These are phyloP conservation scores for Eristalinus aeneus DNA, from an alignment of 2,888 invertebrate species.

Conservation along the genomic window DNA sequence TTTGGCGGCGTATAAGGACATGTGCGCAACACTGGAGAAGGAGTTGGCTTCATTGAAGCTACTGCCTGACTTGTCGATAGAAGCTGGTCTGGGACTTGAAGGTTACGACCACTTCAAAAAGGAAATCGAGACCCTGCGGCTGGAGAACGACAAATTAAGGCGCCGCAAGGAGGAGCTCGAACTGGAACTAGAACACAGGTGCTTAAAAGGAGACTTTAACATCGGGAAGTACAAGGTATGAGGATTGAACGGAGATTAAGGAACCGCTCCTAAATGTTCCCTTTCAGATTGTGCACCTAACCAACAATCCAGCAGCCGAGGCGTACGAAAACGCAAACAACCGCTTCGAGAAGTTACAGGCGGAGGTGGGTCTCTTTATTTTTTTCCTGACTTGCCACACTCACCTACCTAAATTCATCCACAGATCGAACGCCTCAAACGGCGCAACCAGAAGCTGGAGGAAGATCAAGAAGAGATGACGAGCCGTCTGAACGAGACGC, in stretches of 20 bases:
- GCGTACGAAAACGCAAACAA: slow-evolving; percentile 85
- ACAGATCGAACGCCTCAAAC: slow-evolving; percentile 82
- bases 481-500: slow-evolving; percentile 77
- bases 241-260: too few relatives aligned
- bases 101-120: slow-evolving; percentile 84
- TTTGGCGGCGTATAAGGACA: slow-evolving; percentile 87
- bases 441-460: slow-evolving; percentile 78
- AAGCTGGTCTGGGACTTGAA: slow-evolving; percentile 76
- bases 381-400: not conserved
- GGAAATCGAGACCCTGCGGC: slow-evolving; percentile 82
- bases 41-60: slow-evolving; percentile 81
- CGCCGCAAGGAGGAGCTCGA: slow-evolving; percentile 85
- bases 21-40: slow-evolving; percentile 85
- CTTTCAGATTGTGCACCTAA: slow-evolving; percentile 84
- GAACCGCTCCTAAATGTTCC: not conserved
- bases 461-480: slow-evolving; percentile 78
- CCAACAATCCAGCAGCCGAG: slow-evolving; percentile 87
- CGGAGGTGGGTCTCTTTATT: slow-evolving; percentile 82
- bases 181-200: slow-evolving; percentile 85
- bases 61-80: slow-evolving; percentile 72
- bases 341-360: slow-evolving; percentile 86
- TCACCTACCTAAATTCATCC: slow-evolving; percentile 2
- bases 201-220: slow-evolving; percentile 82
- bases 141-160: slow-evolving; percentile 82
- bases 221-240: slow-evolving; percentile 76